Percentiles rank a stretch among this genome's conserved stretches.
Evolutionary conservation across 1,140 invertebrate species (phyloP).

Genomic region (Gryon sp.): DNA sequence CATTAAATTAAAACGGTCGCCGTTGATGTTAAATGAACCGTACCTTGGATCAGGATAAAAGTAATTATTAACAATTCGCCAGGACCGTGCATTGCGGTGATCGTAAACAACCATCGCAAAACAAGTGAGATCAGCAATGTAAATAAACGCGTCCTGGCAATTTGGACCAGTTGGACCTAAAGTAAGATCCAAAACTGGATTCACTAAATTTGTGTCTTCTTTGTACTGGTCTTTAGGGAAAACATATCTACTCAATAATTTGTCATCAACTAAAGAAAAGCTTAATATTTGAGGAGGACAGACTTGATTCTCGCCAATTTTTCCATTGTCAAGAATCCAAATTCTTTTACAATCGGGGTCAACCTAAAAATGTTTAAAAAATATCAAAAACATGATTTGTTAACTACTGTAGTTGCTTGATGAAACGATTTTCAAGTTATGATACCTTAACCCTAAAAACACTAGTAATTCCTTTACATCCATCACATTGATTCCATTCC

Average conservation of each 20-base stretch:
- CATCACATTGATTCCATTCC: slow-evolving; percentile 76
- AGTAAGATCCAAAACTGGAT: slow-evolving; percentile 83
- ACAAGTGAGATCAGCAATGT: slow-evolving; percentile 86
- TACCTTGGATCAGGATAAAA: slow-evolving; percentile 86
- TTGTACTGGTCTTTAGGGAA: slow-evolving; percentile 79
- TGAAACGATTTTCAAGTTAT: too few relatives aligned
- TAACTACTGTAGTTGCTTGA: too few relatives aligned
- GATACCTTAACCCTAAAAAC: slow-evolving; percentile 81
- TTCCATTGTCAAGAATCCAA: slow-evolving; percentile 85
- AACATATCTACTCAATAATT: slow-evolving; percentile 80
- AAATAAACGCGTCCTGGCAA: slow-evolving; percentile 85
- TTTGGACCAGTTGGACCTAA: slow-evolving; percentile 68
- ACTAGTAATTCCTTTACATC: slow-evolving; percentile 77
- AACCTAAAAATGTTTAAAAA: too few relatives aligned
- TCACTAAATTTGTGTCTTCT: slow-evolving; percentile 79
- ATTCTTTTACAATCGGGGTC: slow-evolving; percentile 82
- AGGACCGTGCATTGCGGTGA: slow-evolving; percentile 80
- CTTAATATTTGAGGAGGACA: slow-evolving; percentile 83
- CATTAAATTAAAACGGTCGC: slow-evolving; percentile 86
- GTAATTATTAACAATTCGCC: slow-evolving; percentile 84
- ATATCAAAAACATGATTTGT: too few relatives aligned
- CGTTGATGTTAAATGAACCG: slow-evolving; percentile 84
- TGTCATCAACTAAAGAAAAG: slow-evolving; percentile 82
- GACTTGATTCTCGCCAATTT: slow-evolving; percentile 73
- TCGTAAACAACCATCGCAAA: slow-evolving; percentile 87